A percentile compares a stretch with the other conserved stretches of the same genome.
phyloP scores from a whole-genome alignment of 1,140 invertebrate species.

The Gryon sp. region DNA sequence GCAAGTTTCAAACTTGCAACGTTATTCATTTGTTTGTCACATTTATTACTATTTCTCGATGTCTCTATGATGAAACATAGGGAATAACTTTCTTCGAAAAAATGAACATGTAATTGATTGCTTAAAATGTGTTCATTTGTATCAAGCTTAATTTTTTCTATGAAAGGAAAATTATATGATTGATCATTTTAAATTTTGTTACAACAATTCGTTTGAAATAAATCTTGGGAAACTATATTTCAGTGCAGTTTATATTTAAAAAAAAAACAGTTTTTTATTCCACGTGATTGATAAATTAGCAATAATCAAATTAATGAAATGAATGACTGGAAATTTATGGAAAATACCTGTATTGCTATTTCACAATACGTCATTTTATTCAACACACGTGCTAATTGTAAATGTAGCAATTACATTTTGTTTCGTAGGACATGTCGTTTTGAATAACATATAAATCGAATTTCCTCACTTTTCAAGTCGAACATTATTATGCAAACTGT shows the following conservation, averaged over 20 bases:
- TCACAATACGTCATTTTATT: not conserved
- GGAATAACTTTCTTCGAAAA: no score
- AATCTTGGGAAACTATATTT: no score
- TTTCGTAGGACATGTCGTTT: not conserved
- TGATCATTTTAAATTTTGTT: no score
- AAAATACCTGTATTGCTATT: not conserved
- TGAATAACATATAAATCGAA: not conserved
- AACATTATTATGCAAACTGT: not conserved
- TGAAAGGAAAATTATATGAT: no score
- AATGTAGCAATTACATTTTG: conserved; percentile 27
- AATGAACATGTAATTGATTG: no score
- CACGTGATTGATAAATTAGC: not conserved
- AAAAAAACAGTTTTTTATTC: not conserved
- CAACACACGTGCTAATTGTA: conserved; percentile 5
- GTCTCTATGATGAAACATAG: no score
- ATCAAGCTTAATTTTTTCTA: no score
- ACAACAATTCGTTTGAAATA: no score
- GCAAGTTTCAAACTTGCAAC: not conserved
- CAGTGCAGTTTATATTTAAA: not conserved
- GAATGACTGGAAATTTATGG: conserved; percentile 7
- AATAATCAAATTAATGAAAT: conserved; percentile 9
- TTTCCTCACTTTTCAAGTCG: not conserved
- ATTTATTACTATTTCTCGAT: no score
- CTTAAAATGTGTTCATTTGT: no score
- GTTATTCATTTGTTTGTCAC: no score